Evolutionary conservation across 2,797 vertebrate species (phyloP).

Genomic region (Falco cherrug): DNA sequence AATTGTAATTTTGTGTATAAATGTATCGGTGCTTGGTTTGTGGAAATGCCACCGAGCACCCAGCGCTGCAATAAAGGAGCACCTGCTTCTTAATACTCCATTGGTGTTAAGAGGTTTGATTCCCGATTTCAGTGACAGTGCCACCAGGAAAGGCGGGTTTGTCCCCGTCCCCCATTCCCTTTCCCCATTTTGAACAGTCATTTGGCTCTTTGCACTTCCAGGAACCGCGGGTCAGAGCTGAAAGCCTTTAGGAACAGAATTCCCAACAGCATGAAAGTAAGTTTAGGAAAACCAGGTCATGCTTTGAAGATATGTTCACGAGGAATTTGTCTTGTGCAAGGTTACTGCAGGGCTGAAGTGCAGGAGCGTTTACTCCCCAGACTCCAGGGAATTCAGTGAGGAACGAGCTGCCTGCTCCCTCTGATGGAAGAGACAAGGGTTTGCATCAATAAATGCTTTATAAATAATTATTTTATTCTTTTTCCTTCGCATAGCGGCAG

Average conservation of each 20-base stretch:
- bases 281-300: background rate
- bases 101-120: too few relatives aligned
- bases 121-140: too few relatives aligned
- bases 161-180: rapidly evolving
- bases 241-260: background rate
- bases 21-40: too few relatives aligned
- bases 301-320: too few relatives aligned
- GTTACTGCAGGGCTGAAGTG: too few relatives aligned
- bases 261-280: rapidly evolving
- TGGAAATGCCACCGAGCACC: too few relatives aligned
- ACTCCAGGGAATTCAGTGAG: background rate
- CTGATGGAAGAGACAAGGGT: background rate
- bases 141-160: too few relatives aligned
- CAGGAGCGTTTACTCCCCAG: background rate
- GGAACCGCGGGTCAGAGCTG: background rate
- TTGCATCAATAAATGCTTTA: background rate
- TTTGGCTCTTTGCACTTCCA: background rate
- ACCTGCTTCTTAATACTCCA: too few relatives aligned
- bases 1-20: too few relatives aligned
- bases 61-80: too few relatives aligned
- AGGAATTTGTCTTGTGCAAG: too few relatives aligned
- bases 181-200: background rate
- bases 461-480: background rate
- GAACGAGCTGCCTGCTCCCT: background rate
- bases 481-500: background rate